A percentile compares a stretch with the other conserved stretches of the same genome.
phyloP scores from a whole-genome alignment of 2,888 invertebrate genomes.

The Patella pellucida region DNA sequence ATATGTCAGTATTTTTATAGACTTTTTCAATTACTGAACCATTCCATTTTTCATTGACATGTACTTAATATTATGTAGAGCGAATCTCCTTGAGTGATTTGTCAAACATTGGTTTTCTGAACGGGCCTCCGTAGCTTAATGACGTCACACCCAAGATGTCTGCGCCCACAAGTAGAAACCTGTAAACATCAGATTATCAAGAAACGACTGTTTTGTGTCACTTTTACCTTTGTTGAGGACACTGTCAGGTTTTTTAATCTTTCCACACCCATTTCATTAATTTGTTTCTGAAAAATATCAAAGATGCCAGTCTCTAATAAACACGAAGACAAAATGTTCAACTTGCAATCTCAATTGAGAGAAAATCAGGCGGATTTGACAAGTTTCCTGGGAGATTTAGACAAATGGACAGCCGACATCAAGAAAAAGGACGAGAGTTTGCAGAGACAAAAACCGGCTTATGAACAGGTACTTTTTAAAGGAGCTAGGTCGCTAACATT shows the following conservation, averaged over 20 bases:
- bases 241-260: conserved; percentile 13
- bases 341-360: conserved; percentile 80
- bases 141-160: conserved; percentile 22
- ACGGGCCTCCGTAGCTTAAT: neutral
- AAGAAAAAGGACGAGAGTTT: conserved; percentile 61
- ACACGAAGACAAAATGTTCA: conserved; percentile 74
- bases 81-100: too few species aligned
- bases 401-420: conserved; percentile 70
- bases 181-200: conserved; percentile 20
- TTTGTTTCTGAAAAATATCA: too few species aligned
- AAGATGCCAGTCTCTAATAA: conserved; percentile 35
- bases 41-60: too few species aligned
- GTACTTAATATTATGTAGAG: too few species aligned
- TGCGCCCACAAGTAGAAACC: conserved; percentile 19
- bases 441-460: conserved; percentile 36
- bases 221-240: neutral
- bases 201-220: neutral
- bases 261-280: neutral
- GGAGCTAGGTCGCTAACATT: too few species aligned
- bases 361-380: conserved; percentile 82
- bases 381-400: conserved; percentile 80
- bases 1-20: too few species aligned
- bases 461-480: conserved; percentile 34
- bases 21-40: too few species aligned
- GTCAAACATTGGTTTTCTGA: too few species aligned